phyloP scores from a whole-genome alignment of 2,113 vertebrate genomes.

The Xiphophorus couchianus region DNA sequence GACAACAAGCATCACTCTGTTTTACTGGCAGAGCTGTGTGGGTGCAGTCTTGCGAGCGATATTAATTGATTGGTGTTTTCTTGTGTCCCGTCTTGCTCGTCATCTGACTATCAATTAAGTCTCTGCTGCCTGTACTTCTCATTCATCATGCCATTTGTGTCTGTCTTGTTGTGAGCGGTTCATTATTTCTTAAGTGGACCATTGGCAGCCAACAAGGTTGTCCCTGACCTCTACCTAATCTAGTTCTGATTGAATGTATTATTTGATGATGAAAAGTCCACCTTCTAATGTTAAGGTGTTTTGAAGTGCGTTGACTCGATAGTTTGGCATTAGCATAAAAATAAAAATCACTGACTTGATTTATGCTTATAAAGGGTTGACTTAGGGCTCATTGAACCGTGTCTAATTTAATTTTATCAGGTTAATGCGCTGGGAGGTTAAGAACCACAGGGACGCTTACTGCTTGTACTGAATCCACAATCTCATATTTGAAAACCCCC shows the following conservation, averaged over 20 bases:
- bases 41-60: slow-evolving; percentile 25
- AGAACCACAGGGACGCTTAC: slow-evolving; percentile 26
- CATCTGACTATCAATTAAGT: slow-evolving; percentile 62
- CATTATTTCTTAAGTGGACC: slow-evolving; percentile 69
- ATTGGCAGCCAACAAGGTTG: slow-evolving; percentile 55
- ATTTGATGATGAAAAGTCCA: slow-evolving; percentile 28
- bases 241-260: slow-evolving; percentile 60
- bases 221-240: slow-evolving; percentile 66
- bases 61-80: slow-evolving; percentile 59
- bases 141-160: slow-evolving; percentile 71
- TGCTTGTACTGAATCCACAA: slow-evolving; percentile 30
- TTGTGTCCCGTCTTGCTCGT: slow-evolving; percentile 59
- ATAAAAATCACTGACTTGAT: slow-evolving; percentile 34
- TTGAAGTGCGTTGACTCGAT: slow-evolving; percentile 43
- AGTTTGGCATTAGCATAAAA: not conserved
- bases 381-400: slow-evolving; percentile 35
- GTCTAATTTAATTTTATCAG: slow-evolving; percentile 55
- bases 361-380: slow-evolving; percentile 35
- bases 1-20: slow-evolving; percentile 17
- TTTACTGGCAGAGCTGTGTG: slow-evolving; percentile 7
- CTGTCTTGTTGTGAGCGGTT: slow-evolving; percentile 63
- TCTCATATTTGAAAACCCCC: slow-evolving; percentile 11
- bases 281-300: slow-evolving; percentile 32
- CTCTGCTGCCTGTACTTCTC: slow-evolving; percentile 25
- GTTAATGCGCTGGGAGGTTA: slow-evolving; percentile 43